Evolutionary conservation across 2,888 invertebrate genomes (phyloP).

Genomic region (Hyalella azteca): DNA sequence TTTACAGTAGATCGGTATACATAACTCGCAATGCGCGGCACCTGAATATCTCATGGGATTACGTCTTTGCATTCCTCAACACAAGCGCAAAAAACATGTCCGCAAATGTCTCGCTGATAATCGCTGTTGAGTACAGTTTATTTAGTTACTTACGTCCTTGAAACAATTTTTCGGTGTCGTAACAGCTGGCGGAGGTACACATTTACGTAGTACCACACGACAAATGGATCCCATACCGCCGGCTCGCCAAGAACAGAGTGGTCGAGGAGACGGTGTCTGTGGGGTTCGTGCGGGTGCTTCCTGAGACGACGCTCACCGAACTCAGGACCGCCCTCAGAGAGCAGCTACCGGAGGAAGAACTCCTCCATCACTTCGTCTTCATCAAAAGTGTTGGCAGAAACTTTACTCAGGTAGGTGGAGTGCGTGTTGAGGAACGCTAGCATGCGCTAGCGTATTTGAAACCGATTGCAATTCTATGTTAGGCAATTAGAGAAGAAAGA

Average conservation of each 20-base stretch:
- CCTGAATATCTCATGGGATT: background rate
- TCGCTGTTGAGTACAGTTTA: background rate
- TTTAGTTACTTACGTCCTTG: background rate
- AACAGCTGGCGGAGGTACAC: constrained; percentile 66
- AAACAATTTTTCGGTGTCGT: background rate
- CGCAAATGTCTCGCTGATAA: background rate
- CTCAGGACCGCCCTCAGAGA: constrained; percentile 64
- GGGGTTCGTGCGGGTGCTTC: constrained; percentile 66
- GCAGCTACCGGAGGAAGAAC: constrained; percentile 64
- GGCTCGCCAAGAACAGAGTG: constrained; percentile 65
- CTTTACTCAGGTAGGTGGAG: constrained; percentile 59
- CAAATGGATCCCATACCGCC: constrained; percentile 65
- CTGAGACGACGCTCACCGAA: constrained; percentile 63
- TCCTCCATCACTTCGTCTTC: constrained; percentile 66
- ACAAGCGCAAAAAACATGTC: background rate
- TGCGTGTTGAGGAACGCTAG: too few species aligned
- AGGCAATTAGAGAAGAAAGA: too few species aligned
- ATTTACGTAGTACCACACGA: constrained; percentile 66
- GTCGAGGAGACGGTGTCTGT: constrained; percentile 66
- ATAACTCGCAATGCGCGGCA: background rate
- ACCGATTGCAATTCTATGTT: too few species aligned
- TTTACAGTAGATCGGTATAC: background rate
- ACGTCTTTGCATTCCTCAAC: background rate
- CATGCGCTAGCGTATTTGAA: too few species aligned
- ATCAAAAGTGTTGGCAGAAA: constrained; percentile 67